A percentile compares a stretch with the other conserved stretches of the same genome.
phyloP scores from a whole-genome alignment of 1,140 invertebrate genomes.

The Eulimnadia texana region DNA sequence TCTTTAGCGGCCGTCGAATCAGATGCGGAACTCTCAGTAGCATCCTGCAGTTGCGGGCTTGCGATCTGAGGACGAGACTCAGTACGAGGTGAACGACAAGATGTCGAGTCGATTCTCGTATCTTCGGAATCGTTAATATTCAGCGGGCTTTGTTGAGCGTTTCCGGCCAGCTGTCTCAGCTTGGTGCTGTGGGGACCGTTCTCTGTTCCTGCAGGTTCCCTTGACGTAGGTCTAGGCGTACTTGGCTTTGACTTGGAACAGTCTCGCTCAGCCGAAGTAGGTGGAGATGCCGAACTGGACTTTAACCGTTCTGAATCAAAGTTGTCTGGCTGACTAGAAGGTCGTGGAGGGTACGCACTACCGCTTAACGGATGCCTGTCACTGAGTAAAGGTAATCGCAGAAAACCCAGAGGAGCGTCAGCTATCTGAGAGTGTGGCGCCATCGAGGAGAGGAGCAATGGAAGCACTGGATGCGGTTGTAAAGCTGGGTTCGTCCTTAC shows the following conservation, averaged over 20 bases:
- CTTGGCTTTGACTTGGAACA: too few species aligned
- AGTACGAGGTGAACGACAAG: too few species aligned
- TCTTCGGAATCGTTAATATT: too few species aligned
- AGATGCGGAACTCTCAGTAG: constrained; percentile 37
- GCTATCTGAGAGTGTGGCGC: neutral
- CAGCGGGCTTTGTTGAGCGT: constrained; percentile 69
- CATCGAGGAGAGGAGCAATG: constrained; percentile 7
- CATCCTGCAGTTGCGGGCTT: constrained; percentile 42
- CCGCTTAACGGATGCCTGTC: constrained; percentile 23
- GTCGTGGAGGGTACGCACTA: constrained; percentile 35
- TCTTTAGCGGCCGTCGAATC: constrained; percentile 34
- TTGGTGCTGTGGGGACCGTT: constrained; percentile 90
- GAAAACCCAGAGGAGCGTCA: constrained; percentile 21
- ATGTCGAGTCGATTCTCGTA: too few species aligned
- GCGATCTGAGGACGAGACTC: constrained; percentile 55
- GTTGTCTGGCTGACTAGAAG: constrained; percentile 42
- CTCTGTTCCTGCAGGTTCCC: constrained; percentile 28
- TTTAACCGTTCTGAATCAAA: too few species aligned
- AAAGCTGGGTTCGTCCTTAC: neutral
- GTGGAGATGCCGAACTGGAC: too few species aligned
- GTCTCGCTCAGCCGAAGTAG: too few species aligned
- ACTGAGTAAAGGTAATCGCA: constrained; percentile 26
- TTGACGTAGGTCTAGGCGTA: too few species aligned
- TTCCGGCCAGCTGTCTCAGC: constrained; percentile 77
- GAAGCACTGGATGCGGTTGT: constrained; percentile 22